Base-by-base conservation (phyloP, 2,797 vertebrate species). In the Alectoris magna region DNA sequence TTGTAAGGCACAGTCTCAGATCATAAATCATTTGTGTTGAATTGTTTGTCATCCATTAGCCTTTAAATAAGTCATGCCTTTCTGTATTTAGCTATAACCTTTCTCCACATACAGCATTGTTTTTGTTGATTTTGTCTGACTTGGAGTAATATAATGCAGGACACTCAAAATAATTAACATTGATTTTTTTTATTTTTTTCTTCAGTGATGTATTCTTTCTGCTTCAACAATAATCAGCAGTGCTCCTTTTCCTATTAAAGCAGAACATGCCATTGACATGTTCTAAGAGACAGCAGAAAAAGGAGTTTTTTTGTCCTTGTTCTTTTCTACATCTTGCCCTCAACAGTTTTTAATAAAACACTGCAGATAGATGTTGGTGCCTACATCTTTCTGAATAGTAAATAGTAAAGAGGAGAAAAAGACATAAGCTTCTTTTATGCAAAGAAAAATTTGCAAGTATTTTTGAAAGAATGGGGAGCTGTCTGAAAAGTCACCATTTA, bases 131-230 rank as follows among this genome's bases (percentile, higher is more conserved):
- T 95, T 83, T 87, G 38, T 36, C 78, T 85, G 84, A 80, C 58
- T 83, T 75, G 56, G 51, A 85, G 34, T 84, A 93, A 89, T 68
- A 73, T 8, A 90, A 93, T 67, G 39, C 60, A 78, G 67, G 63
- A 67, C 44, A 90, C 72, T 94, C 89, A 83, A 92, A 94, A 91
- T 87, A 72, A 89, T 94, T 91, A 93, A 84, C 82, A 86, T 63
- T 58, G 79, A 76, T 94, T 87, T 87, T 77, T 76, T 92, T 91
- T 94, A 84, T 87, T 77, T 76, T 92, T 91, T 91, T 34, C 34
- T 77, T 71, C 70, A 86, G 51, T 48, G 75, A 83, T 88, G 76
- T 62, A 72, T 92, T 91, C 48, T 64, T 92, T 91, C 84, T 95
- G 88, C 73, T 90, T 92, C 94, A 92, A 70, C 17, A 92, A 36